Percentiles rank a stretch among this genome's conserved stretches.
Conservation (phyloP, 2,797 vertebrate species). For the Hozukius guyotensis region DNA sequence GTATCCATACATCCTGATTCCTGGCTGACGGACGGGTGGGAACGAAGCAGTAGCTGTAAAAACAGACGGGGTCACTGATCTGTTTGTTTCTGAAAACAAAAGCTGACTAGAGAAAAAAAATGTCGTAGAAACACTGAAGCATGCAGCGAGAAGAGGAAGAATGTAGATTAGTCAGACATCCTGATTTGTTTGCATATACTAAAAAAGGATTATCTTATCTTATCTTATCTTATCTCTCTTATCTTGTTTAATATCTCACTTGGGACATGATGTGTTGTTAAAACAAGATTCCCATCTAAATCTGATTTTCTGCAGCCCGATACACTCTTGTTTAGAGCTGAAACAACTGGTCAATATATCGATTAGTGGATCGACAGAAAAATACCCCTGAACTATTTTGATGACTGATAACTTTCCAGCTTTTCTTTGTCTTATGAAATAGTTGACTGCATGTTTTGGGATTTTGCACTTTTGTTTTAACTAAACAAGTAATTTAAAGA, state of each 20-base stretch:
- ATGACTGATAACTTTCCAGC: neutral
- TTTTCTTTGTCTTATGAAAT: neutral
- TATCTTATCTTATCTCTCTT: too few relatives aligned
- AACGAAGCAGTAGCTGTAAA: slow-evolving; percentile 6
- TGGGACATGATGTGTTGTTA: neutral
- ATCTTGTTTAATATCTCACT: neutral
- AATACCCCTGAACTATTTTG: neutral
- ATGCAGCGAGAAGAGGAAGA: neutral
- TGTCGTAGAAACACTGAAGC: neutral
- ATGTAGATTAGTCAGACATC: neutral
- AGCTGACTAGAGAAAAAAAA: neutral
- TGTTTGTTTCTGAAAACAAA: slow-evolving; percentile 43
- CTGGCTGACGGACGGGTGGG: neutral
- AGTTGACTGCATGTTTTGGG: neutral
- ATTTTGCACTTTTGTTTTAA: neutral
- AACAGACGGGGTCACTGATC: slow-evolving; percentile 8
- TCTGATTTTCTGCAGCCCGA: neutral
- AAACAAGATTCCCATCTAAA: neutral
- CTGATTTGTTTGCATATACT: neutral
- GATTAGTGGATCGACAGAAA: neutral
- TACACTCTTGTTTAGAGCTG: neutral
- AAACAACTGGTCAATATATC: neutral
- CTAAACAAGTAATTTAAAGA: neutral
- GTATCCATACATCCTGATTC: slow-evolving; percentile 9
- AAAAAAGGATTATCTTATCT: too few relatives aligned